These are phyloP conservation scores for Polydrusus tereticollis DNA, from an alignment of 2,888 invertebrate species.

Conservation along the genomic window DNA sequence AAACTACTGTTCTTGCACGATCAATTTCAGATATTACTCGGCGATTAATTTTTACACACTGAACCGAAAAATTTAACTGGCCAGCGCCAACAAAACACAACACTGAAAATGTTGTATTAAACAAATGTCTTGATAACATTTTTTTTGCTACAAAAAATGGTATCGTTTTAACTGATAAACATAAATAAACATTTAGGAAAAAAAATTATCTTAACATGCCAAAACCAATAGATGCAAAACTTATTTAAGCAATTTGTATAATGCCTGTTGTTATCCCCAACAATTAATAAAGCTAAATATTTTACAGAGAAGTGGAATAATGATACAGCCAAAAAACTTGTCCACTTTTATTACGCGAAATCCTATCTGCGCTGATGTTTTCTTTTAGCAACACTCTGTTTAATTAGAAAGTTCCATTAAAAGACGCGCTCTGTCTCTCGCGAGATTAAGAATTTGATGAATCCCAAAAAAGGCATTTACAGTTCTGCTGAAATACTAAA, in stretches of 20 bases:
- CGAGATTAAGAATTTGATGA: slow-evolving; percentile 45
- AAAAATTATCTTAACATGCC: not conserved
- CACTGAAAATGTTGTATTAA: no score
- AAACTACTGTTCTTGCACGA: no score
- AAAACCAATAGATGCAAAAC: no score
- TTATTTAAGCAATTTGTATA: not conserved
- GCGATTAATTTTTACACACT: no score
- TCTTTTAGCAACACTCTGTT: slow-evolving; percentile 42
- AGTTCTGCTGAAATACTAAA: slow-evolving; percentile 40
- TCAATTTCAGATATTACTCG: no score
- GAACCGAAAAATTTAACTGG: no score
- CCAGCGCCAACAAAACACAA: no score
- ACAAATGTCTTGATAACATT: no score
- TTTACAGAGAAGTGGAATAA: not conserved
- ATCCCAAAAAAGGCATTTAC: slow-evolving; percentile 43
- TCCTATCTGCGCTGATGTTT: slow-evolving; percentile 22
- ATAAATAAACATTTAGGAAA: no score
- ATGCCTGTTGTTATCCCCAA: not conserved
- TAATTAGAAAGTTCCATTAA: slow-evolving; percentile 45
- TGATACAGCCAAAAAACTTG: slow-evolving; percentile 15
- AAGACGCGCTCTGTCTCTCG: slow-evolving; percentile 36
- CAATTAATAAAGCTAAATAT: slow-evolving; percentile 11
- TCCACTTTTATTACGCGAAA: slow-evolving; percentile 36
- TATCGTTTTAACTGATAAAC: no score
- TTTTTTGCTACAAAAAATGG: no score